Conservation (phyloP, 2,797 vertebrate genomes). For the Taenioides sp. region DNA sequence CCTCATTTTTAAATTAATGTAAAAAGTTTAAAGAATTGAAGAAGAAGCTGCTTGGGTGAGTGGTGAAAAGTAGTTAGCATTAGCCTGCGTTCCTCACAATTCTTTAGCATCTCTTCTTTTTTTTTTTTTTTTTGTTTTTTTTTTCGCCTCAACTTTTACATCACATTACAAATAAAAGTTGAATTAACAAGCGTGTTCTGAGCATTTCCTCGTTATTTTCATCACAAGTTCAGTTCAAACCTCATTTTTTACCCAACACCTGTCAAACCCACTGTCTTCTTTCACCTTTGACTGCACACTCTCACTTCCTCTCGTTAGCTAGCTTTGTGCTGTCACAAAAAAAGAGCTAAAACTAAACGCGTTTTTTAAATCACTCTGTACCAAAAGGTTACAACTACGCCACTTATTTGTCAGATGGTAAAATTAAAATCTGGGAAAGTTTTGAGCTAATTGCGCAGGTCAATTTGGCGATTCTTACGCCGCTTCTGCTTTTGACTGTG, state of each 20-base stretch:
- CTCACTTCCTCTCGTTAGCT: neutral
- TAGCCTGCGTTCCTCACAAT: no score
- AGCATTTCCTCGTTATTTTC: neutral
- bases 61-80: no score
- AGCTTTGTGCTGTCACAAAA: no score
- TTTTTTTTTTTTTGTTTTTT: neutral
- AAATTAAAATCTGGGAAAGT: neutral
- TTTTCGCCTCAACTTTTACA: neutral
- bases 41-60: no score
- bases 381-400: neutral
- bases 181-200: neutral
- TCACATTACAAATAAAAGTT: neutral
- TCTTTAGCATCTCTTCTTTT: neutral
- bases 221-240: neutral
- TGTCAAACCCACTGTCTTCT: neutral
- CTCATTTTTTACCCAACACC: neutral
- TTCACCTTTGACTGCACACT: neutral
- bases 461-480: slow-evolving; percentile 25
- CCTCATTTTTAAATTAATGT: neutral
- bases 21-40: no score
- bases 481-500: slow-evolving; percentile 48
- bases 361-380: neutral
- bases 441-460: slow-evolving; percentile 59
- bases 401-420: slow-evolving; percentile 29
- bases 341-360: neutral